These are phyloP conservation scores for Scatophagus argus DNA, from an alignment of 2,113 vertebrate species.

Conservation along the genomic window DNA sequence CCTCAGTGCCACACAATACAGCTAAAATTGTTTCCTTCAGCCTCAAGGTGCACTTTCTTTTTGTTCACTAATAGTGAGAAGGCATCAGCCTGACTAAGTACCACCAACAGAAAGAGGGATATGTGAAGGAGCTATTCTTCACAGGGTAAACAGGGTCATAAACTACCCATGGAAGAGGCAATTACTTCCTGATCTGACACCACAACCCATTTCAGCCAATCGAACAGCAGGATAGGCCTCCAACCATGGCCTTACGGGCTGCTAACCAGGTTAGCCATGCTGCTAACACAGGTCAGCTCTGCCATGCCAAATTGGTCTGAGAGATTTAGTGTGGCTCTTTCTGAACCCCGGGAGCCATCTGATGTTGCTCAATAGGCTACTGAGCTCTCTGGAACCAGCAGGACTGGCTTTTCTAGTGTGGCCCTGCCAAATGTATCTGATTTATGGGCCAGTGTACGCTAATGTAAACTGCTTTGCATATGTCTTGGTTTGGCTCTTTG, in stretches of 20 bases:
- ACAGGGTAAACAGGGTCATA: slow-evolving; percentile 72
- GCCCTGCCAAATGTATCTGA: slow-evolving; percentile 79
- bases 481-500: slow-evolving; percentile 82
- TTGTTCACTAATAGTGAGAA: slow-evolving; percentile 58
- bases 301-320: slow-evolving; percentile 61
- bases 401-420: slow-evolving; percentile 24
- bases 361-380: slow-evolving; percentile 43
- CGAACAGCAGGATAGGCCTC: slow-evolving; percentile 57
- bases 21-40: slow-evolving; percentile 46
- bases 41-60: slow-evolving; percentile 57
- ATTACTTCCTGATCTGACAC: slow-evolving; percentile 74
- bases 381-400: slow-evolving; percentile 30
- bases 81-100: slow-evolving; percentile 51
- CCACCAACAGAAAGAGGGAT: slow-evolving; percentile 28
- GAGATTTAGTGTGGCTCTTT: slow-evolving; percentile 63
- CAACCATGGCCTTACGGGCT: slow-evolving; percentile 31
- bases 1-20: slow-evolving; percentile 45
- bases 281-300: slow-evolving; percentile 37
- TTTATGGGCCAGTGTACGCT: slow-evolving; percentile 88
- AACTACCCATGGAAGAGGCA: slow-evolving; percentile 67
- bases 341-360: slow-evolving; percentile 51
- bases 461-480: slow-evolving; percentile 88
- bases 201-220: slow-evolving; percentile 50
- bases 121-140: slow-evolving; percentile 59
- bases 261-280: slow-evolving; percentile 65